These are phyloP conservation scores for Hylaeus volcanicus DNA, from an alignment of 1,140 invertebrate species.

Conservation along the genomic window DNA sequence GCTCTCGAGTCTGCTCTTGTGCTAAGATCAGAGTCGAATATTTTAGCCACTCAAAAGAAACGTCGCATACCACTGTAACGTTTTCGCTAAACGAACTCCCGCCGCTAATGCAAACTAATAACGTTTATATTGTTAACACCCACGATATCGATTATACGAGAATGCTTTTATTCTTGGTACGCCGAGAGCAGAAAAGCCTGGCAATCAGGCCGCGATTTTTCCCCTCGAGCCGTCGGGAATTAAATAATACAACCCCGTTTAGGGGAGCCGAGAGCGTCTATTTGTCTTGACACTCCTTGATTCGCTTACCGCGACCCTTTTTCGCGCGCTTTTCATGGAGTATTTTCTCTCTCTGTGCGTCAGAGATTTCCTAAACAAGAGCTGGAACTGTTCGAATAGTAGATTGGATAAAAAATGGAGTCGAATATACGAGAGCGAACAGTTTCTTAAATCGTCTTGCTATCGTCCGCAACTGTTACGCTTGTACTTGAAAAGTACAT, in stretches of 20 bases:
- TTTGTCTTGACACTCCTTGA: not conserved
- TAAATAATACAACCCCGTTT: constrained; percentile 35
- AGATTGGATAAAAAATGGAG: too few species aligned
- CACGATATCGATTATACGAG: not conserved
- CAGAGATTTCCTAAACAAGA: not conserved
- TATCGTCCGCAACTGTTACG: too few species aligned
- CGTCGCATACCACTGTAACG: too few species aligned
- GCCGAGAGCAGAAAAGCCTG: not conserved
- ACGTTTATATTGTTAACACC: too few species aligned
- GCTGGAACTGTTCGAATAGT: not conserved
- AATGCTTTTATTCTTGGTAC: not conserved
- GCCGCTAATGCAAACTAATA: too few species aligned
- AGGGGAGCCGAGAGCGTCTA: not conserved
- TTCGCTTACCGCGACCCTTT: not conserved
- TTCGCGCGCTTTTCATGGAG: not conserved
- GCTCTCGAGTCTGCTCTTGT: not conserved
- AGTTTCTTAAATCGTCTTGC: too few species aligned
- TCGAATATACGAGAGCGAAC: too few species aligned
- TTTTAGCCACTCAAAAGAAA: too few species aligned
- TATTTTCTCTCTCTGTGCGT: not conserved
- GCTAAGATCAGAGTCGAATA: too few species aligned
- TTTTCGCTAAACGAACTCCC: too few species aligned
- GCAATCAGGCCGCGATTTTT: constrained; percentile 3
- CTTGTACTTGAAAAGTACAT: too few species aligned
- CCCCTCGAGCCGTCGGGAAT: constrained; percentile 1